These are phyloP conservation scores for Poeciliopsis prolifica DNA, from an alignment of 2,113 vertebrate genomes.

Conservation along the genomic window DNA sequence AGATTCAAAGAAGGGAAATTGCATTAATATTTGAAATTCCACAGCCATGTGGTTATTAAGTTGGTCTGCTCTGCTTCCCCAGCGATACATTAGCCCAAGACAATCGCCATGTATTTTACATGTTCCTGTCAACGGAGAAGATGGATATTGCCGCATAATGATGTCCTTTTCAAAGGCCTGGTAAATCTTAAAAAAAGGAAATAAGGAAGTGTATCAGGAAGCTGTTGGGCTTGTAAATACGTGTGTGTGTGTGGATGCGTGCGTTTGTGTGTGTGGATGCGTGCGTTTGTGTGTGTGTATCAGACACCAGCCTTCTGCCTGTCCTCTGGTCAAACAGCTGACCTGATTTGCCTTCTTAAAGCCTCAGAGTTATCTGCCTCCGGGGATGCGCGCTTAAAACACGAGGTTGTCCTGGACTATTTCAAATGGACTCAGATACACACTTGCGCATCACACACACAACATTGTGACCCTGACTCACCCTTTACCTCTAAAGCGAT, in stretches of 20 bases:
- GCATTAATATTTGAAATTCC: conserved; percentile 75
- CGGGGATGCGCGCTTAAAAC: conserved; percentile 2
- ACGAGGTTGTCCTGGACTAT: conserved; percentile 10
- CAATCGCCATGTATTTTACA: conserved; percentile 80
- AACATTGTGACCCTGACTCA: conserved; percentile 18
- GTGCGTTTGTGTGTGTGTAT: conserved; percentile 6
- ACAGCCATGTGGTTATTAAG: conserved; percentile 67
- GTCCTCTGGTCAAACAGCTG: conserved; percentile 42
- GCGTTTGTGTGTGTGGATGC: conserved; percentile 8
- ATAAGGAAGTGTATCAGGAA: neutral
- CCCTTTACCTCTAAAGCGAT: conserved; percentile 34
- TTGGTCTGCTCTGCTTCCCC: conserved; percentile 77
- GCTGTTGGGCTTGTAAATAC: neutral
- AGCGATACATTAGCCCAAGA: conserved; percentile 81
- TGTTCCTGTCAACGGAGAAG: conserved; percentile 64
- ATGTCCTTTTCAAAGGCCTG: conserved; percentile 48
- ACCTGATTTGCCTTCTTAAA: conserved; percentile 65
- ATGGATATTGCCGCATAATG: conserved; percentile 73
- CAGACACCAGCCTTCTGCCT: conserved; percentile 53
- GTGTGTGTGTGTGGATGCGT: conserved; percentile 2
- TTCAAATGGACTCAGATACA: conserved; percentile 1
- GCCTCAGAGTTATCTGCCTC: conserved; percentile 43
- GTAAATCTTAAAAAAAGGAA: conserved; percentile 14
- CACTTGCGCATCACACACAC: neutral
- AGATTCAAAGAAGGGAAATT: conserved; percentile 54